Evolutionary conservation across 2,888 invertebrate species (phyloP).

Genomic region (Synanthedon andrenaeformis): DNA sequence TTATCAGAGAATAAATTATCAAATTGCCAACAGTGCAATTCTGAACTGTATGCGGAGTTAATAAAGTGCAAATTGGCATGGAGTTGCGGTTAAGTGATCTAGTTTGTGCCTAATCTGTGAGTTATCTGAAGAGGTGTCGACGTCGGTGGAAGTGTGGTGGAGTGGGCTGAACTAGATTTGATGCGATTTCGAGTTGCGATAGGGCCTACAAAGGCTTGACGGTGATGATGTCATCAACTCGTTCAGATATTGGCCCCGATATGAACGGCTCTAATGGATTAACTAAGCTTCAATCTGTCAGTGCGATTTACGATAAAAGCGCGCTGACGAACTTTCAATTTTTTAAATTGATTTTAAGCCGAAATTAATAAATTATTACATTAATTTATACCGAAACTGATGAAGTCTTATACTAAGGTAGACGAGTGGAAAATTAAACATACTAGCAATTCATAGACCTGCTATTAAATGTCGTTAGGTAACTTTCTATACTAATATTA

Average conservation of each 20-base stretch:
- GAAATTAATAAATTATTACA: too few species aligned
- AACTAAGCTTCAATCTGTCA: neutral
- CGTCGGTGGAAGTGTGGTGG: slow-evolving; percentile 3
- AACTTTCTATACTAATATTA: too few species aligned
- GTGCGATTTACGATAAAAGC: neutral
- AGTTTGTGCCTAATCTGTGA: slow-evolving; percentile 13
- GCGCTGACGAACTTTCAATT: neutral
- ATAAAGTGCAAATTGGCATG: neutral
- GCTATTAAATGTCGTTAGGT: too few species aligned
- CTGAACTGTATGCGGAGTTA: neutral
- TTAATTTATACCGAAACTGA: too few species aligned
- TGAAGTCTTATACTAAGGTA: too few species aligned
- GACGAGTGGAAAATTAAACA: too few species aligned
- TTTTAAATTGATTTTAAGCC: neutral
- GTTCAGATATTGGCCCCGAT: slow-evolving; percentile 15
- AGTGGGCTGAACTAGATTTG: slow-evolving; percentile 5
- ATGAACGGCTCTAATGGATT: neutral
- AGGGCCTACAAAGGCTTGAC: neutral
- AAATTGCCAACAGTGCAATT: neutral
- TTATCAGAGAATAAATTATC: neutral
- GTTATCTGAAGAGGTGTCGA: slow-evolving; percentile 9
- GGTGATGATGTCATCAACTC: slow-evolving; percentile 1
- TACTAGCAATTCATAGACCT: too few species aligned
- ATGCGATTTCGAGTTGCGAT: neutral
- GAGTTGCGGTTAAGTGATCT: neutral